These are phyloP conservation scores for Pristis pectinata DNA, from an alignment of 2,797 vertebrate genomes.

Conservation along the genomic window DNA sequence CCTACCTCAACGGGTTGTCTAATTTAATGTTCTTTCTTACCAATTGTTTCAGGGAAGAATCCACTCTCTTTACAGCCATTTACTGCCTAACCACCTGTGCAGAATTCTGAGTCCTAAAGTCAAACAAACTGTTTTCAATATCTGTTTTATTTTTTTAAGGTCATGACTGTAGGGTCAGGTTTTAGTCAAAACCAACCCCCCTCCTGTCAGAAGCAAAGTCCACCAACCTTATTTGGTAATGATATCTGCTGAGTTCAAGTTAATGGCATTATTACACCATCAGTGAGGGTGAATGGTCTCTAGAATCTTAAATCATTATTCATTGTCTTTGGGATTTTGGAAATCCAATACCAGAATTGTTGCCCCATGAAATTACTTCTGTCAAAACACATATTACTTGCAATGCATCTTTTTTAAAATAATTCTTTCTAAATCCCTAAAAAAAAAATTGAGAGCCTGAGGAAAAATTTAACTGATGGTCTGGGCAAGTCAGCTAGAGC, in stretches of 20 bases:
- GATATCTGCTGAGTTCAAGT: neutral
- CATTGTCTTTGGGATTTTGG: neutral
- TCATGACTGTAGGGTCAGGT: neutral
- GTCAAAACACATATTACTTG: neutral
- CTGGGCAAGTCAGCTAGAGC: neutral
- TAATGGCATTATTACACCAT: neutral
- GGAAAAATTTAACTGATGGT: neutral
- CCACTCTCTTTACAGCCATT: neutral
- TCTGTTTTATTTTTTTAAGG: neutral
- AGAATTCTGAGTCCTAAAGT: neutral
- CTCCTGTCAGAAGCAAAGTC: neutral
- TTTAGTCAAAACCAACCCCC: neutral
- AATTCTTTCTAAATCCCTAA: neutral
- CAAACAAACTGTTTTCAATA: neutral
- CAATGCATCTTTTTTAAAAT: neutral
- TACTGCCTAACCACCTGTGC: neutral
- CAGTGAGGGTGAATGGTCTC: neutral
- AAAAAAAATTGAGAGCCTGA: neutral
- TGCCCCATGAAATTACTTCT: neutral
- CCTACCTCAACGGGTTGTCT: neutral
- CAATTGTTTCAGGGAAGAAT: neutral
- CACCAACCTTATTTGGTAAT: neutral
- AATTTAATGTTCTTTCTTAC: neutral
- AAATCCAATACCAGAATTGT: neutral
- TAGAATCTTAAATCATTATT: neutral